Percentiles rank a stretch among this genome's conserved stretches.
Evolutionary conservation across 2,888 invertebrate genomes (phyloP).

Genomic region (Cataglyphis altisquamis): DNA sequence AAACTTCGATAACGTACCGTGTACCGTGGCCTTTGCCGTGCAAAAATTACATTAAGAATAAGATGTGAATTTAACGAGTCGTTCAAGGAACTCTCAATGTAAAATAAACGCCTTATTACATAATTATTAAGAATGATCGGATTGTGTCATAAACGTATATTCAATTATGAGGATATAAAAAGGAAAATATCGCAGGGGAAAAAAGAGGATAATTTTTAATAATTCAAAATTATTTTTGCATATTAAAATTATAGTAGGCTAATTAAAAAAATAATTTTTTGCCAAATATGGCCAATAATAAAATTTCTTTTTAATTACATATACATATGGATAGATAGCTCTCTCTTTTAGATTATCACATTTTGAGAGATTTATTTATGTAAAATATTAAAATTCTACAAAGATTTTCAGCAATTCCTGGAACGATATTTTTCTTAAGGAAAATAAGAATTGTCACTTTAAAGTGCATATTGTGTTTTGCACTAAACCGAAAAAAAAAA

Average conservation of each 20-base stretch:
- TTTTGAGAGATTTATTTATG: background rate
- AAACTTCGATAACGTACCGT: slow-evolving; percentile 23
- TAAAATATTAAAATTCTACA: slow-evolving; percentile 20
- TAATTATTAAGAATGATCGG: background rate
- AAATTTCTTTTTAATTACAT: background rate
- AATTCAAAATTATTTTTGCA: background rate
- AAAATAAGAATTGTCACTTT: background rate
- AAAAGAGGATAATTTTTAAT: background rate
- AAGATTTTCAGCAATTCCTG: background rate
- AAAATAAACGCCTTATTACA: background rate
- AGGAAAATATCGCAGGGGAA: background rate
- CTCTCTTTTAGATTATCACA: background rate
- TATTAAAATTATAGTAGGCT: background rate
- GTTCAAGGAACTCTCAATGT: background rate
- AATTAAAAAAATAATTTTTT: background rate
- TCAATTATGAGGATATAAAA: background rate
- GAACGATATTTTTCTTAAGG: background rate
- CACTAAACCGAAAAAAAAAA: background rate
- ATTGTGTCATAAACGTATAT: background rate
- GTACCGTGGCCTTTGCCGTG: slow-evolving; percentile 5
- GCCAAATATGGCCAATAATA: background rate
- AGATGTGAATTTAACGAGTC: slow-evolving; percentile 6
- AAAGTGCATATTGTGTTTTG: background rate
- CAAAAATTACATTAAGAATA: slow-evolving; percentile 18
- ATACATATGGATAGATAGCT: background rate